These are phyloP conservation scores for Vultur gryphus DNA, from an alignment of 2,797 vertebrate genomes.

Conservation along the genomic window DNA sequence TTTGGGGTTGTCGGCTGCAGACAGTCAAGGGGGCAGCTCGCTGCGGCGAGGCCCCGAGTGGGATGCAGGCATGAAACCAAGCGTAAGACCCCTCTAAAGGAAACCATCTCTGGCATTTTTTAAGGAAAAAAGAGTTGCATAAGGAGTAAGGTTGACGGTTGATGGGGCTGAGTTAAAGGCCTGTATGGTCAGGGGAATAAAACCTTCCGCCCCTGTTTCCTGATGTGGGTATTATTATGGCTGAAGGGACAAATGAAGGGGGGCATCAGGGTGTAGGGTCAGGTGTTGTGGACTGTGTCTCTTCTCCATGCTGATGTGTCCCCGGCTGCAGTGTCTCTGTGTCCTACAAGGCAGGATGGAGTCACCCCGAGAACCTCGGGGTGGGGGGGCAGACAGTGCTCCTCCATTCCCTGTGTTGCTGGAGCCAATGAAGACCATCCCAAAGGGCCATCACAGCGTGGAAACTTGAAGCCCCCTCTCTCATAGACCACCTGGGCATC, in stretches of 20 bases:
- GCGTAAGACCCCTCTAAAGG: background rate
- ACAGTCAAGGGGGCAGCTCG: background rate
- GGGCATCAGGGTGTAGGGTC: background rate
- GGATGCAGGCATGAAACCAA: background rate
- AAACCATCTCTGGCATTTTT: background rate
- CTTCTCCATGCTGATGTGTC: background rate
- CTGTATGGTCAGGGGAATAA: background rate
- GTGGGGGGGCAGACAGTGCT: background rate
- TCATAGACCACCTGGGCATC: background rate
- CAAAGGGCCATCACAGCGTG: background rate
- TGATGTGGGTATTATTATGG: background rate
- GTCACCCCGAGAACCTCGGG: fast-evolving
- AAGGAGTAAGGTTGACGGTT: background rate
- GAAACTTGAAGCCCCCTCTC: background rate
- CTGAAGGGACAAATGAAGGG: background rate
- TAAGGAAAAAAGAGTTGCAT: background rate
- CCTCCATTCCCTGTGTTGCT: background rate
- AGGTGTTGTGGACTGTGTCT: fast-evolving
- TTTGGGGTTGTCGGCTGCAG: background rate
- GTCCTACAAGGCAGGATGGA: background rate
- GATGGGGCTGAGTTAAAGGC: background rate
- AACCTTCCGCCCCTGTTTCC: fast-evolving
- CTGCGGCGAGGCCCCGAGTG: fast-evolving
- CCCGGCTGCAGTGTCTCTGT: background rate
- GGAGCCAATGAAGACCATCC: fast-evolving